Conservation (phyloP, 2,888 invertebrate species). For the Alloplasta piceator region DNA sequence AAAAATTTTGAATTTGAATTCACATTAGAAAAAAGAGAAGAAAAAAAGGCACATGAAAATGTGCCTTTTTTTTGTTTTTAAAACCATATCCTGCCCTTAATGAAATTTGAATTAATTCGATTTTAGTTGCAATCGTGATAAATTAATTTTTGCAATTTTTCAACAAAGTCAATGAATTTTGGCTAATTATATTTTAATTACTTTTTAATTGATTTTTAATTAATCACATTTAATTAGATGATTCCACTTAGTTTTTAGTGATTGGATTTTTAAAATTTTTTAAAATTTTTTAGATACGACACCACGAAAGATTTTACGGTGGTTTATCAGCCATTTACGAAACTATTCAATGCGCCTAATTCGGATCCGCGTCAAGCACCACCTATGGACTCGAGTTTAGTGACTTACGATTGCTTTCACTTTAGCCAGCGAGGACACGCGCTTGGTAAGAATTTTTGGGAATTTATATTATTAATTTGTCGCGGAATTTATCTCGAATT, state of each 20-base stretch:
- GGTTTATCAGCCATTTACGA: constrained; percentile 89
- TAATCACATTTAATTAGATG: not conserved
- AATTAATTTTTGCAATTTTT: not conserved
- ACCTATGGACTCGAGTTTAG: constrained; percentile 87
- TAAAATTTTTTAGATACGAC: constrained; percentile 85
- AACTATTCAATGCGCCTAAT: constrained; percentile 87
- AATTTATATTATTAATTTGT: constrained; percentile 8
- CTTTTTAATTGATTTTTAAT: not conserved
- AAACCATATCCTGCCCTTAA: not conserved
- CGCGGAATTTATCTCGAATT: not conserved
- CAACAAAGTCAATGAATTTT: not conserved
- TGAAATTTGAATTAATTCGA: not conserved
- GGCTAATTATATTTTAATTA: not conserved
- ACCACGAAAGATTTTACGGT: constrained; percentile 88
- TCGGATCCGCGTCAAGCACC: constrained; percentile 83
- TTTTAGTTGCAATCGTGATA: constrained; percentile 1
- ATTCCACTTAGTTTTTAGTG: too few species aligned
- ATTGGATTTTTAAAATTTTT: too few species aligned
- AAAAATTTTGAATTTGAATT: too few species aligned
- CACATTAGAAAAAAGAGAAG: too few species aligned
- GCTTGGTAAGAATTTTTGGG: constrained; percentile 84
- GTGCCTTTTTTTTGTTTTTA: too few species aligned
- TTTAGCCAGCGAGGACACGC: constrained; percentile 93
- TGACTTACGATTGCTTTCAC: constrained; percentile 91
- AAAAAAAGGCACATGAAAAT: too few species aligned